Evolutionary conservation across 30 jellyfish, hydroid and myxozoan genomes (phyloP).

Genomic region (Turritopsis dohrnii): DNA sequence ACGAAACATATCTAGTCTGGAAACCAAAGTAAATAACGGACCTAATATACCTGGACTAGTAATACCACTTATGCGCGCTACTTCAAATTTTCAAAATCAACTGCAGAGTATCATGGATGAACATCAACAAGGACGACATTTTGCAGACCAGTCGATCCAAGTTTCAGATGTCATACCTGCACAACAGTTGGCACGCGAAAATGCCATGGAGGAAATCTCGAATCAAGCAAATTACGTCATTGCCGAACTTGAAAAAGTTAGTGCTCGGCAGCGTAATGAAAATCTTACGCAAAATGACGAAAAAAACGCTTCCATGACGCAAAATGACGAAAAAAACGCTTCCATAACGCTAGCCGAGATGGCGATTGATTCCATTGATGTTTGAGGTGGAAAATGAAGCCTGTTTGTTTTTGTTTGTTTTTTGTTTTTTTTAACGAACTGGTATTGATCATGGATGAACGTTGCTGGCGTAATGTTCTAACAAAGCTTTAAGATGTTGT

Average conservation of each 20-base stretch:
- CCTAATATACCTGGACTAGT: slow-evolving; percentile 24
- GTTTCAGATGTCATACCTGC: neutral
- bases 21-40: neutral
- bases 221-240: slow-evolving; percentile 28
- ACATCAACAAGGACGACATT: neutral
- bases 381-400: neutral
- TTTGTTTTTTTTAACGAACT: too few relatives aligned
- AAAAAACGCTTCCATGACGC: neutral
- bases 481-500: too few relatives aligned
- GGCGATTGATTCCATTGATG: neutral
- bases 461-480: neutral
- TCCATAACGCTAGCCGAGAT: neutral
- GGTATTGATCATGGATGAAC: too few relatives aligned
- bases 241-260: slow-evolving; percentile 14
- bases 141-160: slow-evolving; percentile 14
- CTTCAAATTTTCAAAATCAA: slow-evolving; percentile 21
- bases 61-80: slow-evolving; percentile 34
- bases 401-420: neutral
- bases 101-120: slow-evolving; percentile 26
- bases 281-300: neutral
- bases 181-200: neutral
- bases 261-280: neutral
- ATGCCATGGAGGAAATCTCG: slow-evolving; percentile 26
- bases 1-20: slow-evolving; percentile 32
- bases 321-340: neutral